These are phyloP conservation scores for Noctua pronuba DNA, from an alignment of 2,888 invertebrate species.

Conservation along the genomic window DNA sequence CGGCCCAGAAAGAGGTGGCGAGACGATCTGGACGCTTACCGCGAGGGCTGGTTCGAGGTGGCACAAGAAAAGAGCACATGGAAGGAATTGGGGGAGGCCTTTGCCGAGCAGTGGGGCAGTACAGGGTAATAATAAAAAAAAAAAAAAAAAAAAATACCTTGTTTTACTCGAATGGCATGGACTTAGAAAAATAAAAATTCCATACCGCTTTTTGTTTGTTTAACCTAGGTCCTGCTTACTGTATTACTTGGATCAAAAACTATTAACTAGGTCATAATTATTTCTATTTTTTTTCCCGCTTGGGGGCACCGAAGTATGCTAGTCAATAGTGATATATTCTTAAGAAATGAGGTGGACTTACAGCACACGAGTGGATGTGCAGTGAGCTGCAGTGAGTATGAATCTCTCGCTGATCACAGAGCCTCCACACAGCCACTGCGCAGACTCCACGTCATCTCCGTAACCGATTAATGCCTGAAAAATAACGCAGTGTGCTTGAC, in stretches of 20 bases:
- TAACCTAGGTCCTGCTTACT: neutral
- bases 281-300: neutral
- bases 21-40: no score
- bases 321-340: neutral
- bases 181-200: neutral
- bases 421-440: slow-evolving; percentile 71
- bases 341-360: slow-evolving; percentile 18
- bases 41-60: no score
- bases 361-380: slow-evolving; percentile 23
- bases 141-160: no score
- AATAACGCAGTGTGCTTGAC: neutral
- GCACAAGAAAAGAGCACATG: no score
- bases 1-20: no score
- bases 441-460: slow-evolving; percentile 40
- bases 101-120: no score
- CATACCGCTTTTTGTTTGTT: neutral
- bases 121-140: no score
- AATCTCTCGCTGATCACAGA: slow-evolving; percentile 70
- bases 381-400: slow-evolving; percentile 70
- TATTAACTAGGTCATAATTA: neutral
- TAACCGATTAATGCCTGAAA: slow-evolving; percentile 59
- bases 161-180: neutral
- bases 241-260: neutral
- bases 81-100: no score
- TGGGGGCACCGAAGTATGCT: neutral